These are phyloP conservation scores for Drosophila kohkoa DNA, from an alignment of 1,140 invertebrate genomes.

Conservation along the genomic window DNA sequence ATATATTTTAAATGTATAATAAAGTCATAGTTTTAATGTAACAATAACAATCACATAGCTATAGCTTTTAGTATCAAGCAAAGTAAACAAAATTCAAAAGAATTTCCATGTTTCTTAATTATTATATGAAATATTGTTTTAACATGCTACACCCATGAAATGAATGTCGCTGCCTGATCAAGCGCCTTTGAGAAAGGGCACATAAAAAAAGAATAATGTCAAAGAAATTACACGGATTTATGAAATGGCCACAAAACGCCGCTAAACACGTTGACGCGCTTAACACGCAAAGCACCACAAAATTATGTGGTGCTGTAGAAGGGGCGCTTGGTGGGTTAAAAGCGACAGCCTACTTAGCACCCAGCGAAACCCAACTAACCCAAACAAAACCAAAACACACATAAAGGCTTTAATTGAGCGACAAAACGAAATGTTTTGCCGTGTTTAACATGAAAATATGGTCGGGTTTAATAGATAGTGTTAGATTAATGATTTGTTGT, in stretches of 20 bases:
- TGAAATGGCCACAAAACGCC: constrained; percentile 70
- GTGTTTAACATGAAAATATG: constrained; percentile 37
- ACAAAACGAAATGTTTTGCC: constrained; percentile 51
- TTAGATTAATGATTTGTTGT: too few relatives aligned
- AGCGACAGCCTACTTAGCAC: constrained; percentile 14
- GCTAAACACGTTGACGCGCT: constrained; percentile 73
- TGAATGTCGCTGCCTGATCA: background rate
- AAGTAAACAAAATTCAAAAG: too few relatives aligned
- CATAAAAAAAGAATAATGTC: constrained; percentile 31
- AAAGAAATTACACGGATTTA: constrained; percentile 69
- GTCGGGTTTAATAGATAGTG: background rate
- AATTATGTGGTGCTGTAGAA: constrained; percentile 43
- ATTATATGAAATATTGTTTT: background rate
- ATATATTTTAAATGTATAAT: too few relatives aligned
- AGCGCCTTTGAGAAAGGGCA: background rate
- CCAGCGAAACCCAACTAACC: constrained; percentile 3
- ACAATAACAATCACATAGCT: too few relatives aligned
- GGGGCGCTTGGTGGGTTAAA: background rate
- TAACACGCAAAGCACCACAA: constrained; percentile 60
- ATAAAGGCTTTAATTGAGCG: constrained; percentile 52
- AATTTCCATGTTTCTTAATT: too few relatives aligned
- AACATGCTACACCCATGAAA: background rate
- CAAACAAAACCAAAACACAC: constrained; percentile 5
- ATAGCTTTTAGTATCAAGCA: too few relatives aligned
- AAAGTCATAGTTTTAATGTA: too few relatives aligned